Percentiles rank a stretch among this genome's conserved stretches.
Evolutionary conservation across 2,888 invertebrate genomes (phyloP).

Genomic region (Scelioninae gen. 2): DNA sequence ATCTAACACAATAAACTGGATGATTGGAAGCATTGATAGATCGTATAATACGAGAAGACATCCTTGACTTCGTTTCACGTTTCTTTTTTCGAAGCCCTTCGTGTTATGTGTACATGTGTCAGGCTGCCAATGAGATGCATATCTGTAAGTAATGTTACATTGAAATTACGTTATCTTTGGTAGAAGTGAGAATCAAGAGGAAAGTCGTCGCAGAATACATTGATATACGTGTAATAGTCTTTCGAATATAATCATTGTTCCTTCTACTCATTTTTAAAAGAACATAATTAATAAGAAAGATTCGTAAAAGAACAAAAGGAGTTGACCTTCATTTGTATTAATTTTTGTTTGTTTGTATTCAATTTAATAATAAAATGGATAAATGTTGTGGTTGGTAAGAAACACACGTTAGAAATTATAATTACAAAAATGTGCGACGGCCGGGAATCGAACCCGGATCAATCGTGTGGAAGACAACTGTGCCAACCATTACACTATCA

Average conservation of each 20-base stretch:
- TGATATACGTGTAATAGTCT: no score
- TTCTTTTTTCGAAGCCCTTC: slow-evolving; percentile 62
- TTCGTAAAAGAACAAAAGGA: no score
- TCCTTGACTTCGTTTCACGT: slow-evolving; percentile 65
- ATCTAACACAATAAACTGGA: slow-evolving; percentile 25
- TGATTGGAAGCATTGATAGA: slow-evolving; percentile 49
- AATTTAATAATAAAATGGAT: no score
- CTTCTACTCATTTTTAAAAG: no score
- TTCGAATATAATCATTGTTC: no score
- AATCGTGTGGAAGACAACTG: slow-evolving; percentile 76
- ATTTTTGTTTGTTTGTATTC: no score
- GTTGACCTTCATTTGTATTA: no score
- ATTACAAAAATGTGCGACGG: slow-evolving; percentile 70
- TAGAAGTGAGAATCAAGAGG: background rate
- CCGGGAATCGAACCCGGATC: slow-evolving; percentile 76
- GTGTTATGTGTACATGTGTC: slow-evolving; percentile 12
- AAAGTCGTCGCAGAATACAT: no score
- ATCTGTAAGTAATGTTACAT: slow-evolving; percentile 11
- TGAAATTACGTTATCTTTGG: slow-evolving; percentile 24
- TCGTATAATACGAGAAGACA: slow-evolving; percentile 52
- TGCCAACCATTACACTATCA: slow-evolving; percentile 76
- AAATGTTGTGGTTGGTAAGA: no score
- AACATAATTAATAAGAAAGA: no score
- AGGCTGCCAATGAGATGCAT: slow-evolving; percentile 21
- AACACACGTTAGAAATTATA: no score